Conservation (phyloP, 2,888 invertebrate species). For the Acanthoscelides obtectus region DNA sequence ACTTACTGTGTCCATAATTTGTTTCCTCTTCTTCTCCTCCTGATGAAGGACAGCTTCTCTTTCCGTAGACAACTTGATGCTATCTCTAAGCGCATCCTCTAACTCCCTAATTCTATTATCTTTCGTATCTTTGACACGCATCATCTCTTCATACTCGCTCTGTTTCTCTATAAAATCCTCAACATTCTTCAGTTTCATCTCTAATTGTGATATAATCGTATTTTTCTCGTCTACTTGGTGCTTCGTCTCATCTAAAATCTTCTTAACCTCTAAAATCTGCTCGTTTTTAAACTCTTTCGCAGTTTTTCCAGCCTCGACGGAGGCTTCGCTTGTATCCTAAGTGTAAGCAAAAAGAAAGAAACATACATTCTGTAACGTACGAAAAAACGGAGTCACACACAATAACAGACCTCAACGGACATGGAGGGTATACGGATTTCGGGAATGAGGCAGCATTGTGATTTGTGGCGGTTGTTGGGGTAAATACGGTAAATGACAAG, state of each 20-base stretch:
- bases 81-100: constrained; percentile 80
- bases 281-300: constrained; percentile 52
- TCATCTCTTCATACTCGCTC: constrained; percentile 27
- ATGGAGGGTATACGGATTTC: constrained; percentile 25
- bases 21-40: constrained; percentile 60
- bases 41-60: constrained; percentile 61
- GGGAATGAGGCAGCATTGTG: constrained; percentile 45
- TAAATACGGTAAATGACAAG: constrained; percentile 15
- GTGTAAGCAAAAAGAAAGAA: constrained; percentile 19
- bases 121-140: constrained; percentile 54
- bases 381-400: constrained; percentile 19
- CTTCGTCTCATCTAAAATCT: constrained; percentile 21
- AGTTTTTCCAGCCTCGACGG: constrained; percentile 49
- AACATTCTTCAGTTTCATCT: constrained; percentile 21
- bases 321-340: constrained; percentile 52
- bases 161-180: constrained; percentile 45
- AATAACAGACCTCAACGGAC: constrained; percentile 18
- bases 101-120: constrained; percentile 67
- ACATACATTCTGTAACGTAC: constrained; percentile 4
- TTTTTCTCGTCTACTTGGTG: constrained; percentile 16
- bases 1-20: constrained; percentile 62
- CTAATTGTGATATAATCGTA: constrained; percentile 9
- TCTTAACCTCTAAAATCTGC: constrained; percentile 27
- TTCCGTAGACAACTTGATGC: constrained; percentile 66
- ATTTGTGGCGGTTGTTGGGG: constrained; percentile 31